Evolutionary conservation across 2,888 invertebrate species (phyloP).

Genomic region (Rhamnusium bicolor): DNA sequence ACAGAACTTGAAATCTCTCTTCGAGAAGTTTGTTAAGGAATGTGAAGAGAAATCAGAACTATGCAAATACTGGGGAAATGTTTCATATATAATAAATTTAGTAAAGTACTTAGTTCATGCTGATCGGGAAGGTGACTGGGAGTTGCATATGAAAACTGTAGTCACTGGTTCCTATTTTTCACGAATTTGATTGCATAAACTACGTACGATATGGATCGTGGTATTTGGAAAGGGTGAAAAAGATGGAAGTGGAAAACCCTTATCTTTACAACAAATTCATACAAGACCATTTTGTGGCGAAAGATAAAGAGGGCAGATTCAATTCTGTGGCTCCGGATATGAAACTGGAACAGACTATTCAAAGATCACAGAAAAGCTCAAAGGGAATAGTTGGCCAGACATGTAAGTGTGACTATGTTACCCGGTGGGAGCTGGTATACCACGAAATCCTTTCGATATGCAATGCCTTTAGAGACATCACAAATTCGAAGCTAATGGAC

Average conservation of each 20-base stretch:
- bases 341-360: background rate
- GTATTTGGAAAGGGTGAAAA: constrained; percentile 1
- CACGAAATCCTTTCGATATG: constrained; percentile 1
- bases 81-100: constrained; percentile 3
- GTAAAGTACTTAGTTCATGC: background rate
- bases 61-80: constrained; percentile 5
- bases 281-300: background rate
- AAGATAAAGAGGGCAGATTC: constrained; percentile 1
- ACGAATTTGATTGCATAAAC: constrained; percentile 2
- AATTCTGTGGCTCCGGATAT: background rate
- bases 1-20: constrained; percentile 3
- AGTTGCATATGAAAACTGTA: background rate
- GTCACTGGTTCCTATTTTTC: constrained; percentile 1
- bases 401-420: background rate
- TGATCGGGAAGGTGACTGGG: constrained; percentile 3
- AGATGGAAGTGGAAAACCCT: background rate
- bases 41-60: background rate
- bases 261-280: constrained; percentile 1
- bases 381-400: constrained; percentile 1
- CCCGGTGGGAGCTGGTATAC: constrained; percentile 1
- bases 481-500: constrained; percentile 1
- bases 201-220: background rate
- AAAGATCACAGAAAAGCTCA: background rate
- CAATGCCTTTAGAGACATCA: constrained; percentile 2
- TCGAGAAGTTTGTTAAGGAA: constrained; percentile 1